Base-by-base conservation (phyloP, 2,888 invertebrate species). In the Pediacus dermestoides region DNA sequence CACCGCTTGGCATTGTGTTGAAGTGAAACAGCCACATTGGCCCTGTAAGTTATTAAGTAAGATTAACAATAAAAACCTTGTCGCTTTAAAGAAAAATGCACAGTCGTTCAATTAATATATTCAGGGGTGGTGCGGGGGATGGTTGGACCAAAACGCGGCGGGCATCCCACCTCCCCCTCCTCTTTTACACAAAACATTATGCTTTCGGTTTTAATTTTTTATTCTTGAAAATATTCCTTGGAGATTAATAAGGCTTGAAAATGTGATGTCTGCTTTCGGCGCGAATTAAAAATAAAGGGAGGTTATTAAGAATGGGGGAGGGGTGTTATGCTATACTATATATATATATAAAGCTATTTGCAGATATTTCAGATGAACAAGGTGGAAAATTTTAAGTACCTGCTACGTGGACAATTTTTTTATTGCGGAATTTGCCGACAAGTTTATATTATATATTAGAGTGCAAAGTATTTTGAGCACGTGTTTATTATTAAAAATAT, bases 101-200 rank as follows among this genome's bases (percentile, higher is more conserved):
- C 64, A 64, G 64, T 64, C 61, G 66, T 67, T 68, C 68, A 67
- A 68, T 68, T 67, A 67, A 67, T 67, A 64, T 65, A 66, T 66
- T 67, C 66, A 62, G 59, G 58, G 60, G 55, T 42, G 47, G 48
- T 38, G 42, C 21, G 21, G 6, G 6, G 23, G 10, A 7, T 10
- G 23, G 10, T 10, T 9, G 4, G 3, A 10, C 23, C 23, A 3
- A n/a, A n/a, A 16, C 10, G 7, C 34, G 35, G 30, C 41, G 39
- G 16, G 26, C 16, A 27, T 13, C 22, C 30, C 18, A 30, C 42
- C 34, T 34, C 37, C 33, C 30, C 34, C 39, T 21, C 40, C 36
- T 44, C 33, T 16, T 15, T 15, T 30, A 64, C 63, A 61, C 67
- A 53, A 57, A 63, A 63, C 64, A 62, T 65, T 61, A 65, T 61